Base-by-base conservation (phyloP, 2,113 vertebrate genomes). In the Colossoma macropomum region DNA sequence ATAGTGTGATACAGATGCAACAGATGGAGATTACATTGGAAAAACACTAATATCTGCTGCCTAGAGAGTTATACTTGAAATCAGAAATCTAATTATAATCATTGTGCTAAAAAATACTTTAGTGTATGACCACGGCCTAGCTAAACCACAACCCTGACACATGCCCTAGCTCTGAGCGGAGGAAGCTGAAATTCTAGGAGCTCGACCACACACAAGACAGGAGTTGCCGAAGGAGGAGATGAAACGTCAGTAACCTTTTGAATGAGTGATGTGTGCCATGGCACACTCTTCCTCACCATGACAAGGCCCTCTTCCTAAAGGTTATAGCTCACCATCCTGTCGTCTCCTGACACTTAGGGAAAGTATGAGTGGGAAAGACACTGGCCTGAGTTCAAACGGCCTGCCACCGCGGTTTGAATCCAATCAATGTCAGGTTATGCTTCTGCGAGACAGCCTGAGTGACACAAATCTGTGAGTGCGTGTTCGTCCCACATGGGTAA, bases 201-300 rank as follows among this genome's bases (percentile, higher is more conserved):
- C 72, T 54, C 27, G 27, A 56, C 72, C 72, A 75, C 27, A 56
- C 50, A 59, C 66, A 70, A 28, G 45, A 78, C 34, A 19, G 69
- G 65, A 54, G 41, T 63, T 81, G 54, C 70, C 34, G 34, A 71
- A 17, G n/a, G 63, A 75, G n/a, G 77, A 74, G 66, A 84, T 38
- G 23, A 81, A 32, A 21, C 60, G 34, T 68, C 62, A 68, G 73
- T 84, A 84, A 84, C 79, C 75, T 75, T 87, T 87, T 6, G 0
- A 34, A 54, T 87, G 85, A 87, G 60, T 84, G 85, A 87, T 78
- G 59, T 19, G 23, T 72, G 75, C 62, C 85, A 81, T 56, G 59
- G 34, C 50, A 54, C 21, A 77, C 52, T 32, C 41, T 66, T 63
- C 48, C 78, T 78, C 82, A 75, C 65, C 75, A 69, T 80, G 79